These are phyloP conservation scores for Hydrolagus colliei DNA, from an alignment of 2,797 vertebrate genomes.

Conservation along the genomic window DNA sequence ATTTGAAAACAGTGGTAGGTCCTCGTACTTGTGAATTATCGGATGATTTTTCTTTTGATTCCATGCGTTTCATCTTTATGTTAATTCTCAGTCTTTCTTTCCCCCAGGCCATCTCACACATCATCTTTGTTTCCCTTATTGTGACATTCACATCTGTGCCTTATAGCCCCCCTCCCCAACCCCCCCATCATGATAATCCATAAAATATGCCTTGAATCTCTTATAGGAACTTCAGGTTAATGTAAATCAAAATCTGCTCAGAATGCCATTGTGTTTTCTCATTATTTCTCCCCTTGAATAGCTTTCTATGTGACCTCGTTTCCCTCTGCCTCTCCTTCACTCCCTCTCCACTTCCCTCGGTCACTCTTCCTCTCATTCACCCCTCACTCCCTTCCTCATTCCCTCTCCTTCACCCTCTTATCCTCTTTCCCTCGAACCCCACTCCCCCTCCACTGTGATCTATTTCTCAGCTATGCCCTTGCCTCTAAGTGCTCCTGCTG, in stretches of 20 bases:
- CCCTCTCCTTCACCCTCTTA: conserved; percentile 27
- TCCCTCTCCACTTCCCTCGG: background rate
- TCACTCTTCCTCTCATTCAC: background rate
- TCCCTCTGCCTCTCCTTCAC: too few relatives aligned
- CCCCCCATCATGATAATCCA: background rate
- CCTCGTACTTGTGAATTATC: background rate
- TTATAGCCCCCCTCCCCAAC: too few relatives aligned
- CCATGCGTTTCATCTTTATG: background rate
- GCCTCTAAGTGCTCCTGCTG: too few relatives aligned
- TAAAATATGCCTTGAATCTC: background rate
- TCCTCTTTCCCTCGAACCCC: background rate
- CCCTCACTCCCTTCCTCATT: conserved; percentile 1
- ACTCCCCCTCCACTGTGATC: too few relatives aligned
- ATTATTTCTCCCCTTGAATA: too few relatives aligned
- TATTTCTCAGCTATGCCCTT: too few relatives aligned
- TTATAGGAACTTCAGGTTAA: background rate
- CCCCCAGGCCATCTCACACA: background rate
- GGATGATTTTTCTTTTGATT: background rate
- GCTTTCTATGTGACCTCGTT: too few relatives aligned
- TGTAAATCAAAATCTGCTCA: background rate
- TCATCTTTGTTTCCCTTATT: too few relatives aligned
- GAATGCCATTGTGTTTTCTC: too few relatives aligned
- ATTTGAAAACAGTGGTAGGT: background rate
- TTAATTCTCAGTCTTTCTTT: background rate
- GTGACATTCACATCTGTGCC: too few relatives aligned